These are phyloP conservation scores for Eptatretus atami DNA, from an alignment of 2,797 vertebrate species.

Conservation along the genomic window DNA sequence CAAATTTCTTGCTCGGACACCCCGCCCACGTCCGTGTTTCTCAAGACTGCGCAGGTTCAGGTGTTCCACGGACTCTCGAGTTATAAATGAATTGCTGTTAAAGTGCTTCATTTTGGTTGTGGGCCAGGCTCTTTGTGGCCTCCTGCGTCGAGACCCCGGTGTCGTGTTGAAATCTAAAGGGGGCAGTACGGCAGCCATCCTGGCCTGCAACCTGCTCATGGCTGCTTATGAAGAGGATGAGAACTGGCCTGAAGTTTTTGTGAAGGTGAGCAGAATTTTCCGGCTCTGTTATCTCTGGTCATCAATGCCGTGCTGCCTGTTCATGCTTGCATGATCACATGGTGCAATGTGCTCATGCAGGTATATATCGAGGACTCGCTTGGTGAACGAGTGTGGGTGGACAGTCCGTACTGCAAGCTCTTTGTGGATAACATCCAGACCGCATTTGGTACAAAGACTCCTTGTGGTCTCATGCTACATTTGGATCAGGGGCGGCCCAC, in stretches of 20 bases:
- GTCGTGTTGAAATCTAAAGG: conserved; percentile 96
- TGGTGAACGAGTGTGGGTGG: conserved; percentile 89
- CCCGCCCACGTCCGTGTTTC: too few relatives aligned
- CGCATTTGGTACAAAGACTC: conserved; percentile 69
- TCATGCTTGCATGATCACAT: too few relatives aligned
- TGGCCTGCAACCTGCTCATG: conserved; percentile 83
- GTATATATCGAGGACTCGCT: conserved; percentile 94
- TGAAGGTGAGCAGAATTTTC: conserved; percentile 26
- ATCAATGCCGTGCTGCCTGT: too few relatives aligned
- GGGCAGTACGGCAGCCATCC: conserved; percentile 69
- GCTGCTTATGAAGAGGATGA: conserved; percentile 90
- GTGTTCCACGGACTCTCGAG: too few relatives aligned
- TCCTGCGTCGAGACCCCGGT: conserved; percentile 59
- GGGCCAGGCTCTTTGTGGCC: conserved; percentile 53
- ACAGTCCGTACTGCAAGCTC: conserved; percentile 71
- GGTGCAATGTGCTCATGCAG: conserved; percentile 14
- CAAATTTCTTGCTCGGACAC: too few relatives aligned
- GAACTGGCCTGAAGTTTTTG: conserved; percentile 97
- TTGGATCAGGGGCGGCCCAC: conserved; percentile 33
- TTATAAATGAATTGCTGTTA: too few relatives aligned
- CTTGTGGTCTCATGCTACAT: conserved; percentile 64
- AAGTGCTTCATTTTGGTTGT: neutral
- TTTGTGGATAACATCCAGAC: conserved; percentile 96
- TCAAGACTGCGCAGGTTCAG: too few relatives aligned
- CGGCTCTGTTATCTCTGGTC: neutral